Evolutionary conservation across 64 coral and sea anemone genomes (phyloP).

Genomic region (Astreopora myriophthalma): DNA sequence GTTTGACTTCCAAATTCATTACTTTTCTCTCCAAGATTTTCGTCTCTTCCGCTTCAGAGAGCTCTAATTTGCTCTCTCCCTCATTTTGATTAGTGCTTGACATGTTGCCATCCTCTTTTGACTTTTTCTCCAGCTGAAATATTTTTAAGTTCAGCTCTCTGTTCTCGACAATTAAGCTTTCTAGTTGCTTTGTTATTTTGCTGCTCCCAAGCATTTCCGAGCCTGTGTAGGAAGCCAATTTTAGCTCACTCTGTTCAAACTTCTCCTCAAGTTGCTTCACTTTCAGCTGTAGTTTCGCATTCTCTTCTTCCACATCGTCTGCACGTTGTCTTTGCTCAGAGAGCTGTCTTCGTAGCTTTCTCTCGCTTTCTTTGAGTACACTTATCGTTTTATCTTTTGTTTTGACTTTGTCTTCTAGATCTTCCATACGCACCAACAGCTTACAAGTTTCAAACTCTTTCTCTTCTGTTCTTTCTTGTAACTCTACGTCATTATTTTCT

Average conservation of each 20-base stretch:
- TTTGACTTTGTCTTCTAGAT: constrained; percentile 7
- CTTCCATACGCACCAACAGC: neutral
- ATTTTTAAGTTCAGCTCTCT: constrained; percentile 19
- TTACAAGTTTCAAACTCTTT: constrained; percentile 24
- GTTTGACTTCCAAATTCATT: constrained; percentile 15
- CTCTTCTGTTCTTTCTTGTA: neutral
- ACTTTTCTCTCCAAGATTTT: constrained; percentile 64
- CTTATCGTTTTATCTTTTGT: neutral
- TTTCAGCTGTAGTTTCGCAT: constrained; percentile 33
- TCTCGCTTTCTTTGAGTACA: neutral
- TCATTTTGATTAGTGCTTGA: neutral
- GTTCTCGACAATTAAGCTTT: constrained; percentile 49
- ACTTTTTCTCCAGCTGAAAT: constrained; percentile 1
- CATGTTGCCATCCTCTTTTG: neutral
- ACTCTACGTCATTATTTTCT: neutral
- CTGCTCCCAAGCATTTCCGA: constrained; percentile 45
- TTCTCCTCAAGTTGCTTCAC: constrained; percentile 35
- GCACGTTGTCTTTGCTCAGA: constrained; percentile 6
- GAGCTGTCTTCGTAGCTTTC: neutral
- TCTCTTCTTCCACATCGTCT: constrained; percentile 53
- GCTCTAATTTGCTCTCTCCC: constrained; percentile 24
- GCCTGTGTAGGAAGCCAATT: constrained; percentile 18
- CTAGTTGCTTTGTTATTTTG: constrained; percentile 22
- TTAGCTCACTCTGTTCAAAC: constrained; percentile 27
- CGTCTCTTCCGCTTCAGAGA: constrained; percentile 19